Evolutionary conservation across 23 tunicate species (phyloP), one percentile per base, ranked within the genome.

Genomic region (Halocynthia aurantium): DNA sequence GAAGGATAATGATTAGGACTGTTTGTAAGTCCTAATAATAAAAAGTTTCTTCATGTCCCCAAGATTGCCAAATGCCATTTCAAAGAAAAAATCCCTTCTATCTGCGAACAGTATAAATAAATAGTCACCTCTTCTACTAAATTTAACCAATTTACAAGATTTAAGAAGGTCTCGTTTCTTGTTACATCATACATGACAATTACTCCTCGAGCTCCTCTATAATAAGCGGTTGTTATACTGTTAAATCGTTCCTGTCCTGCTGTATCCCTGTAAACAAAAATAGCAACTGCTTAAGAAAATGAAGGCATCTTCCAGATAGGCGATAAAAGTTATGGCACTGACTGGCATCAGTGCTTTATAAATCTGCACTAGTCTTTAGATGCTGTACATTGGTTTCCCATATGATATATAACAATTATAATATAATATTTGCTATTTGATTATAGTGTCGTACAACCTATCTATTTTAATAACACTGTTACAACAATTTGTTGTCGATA

Each of bases 221-320:
- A 93, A 60, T 93, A 93, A 17, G 98, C 98, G 22, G 98, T 93
- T 55, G 98, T 93, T 52, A 93, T 93, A 69, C 92, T 83, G 88
- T 93, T 87, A 60, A 93, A 93, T 81, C 91, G 67, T 75, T 93
- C 98, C 66, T 93, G 98, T n/a, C 98, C 98, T 0, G 98, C 98
- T 12, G 98, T 93, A 75, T 93, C 98, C 98, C 96, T 89, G 77
- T 31, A 74, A 44, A 40, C 13, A 74, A 13, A 22, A 22, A 15
- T 67, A 70, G 75, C n/a, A 18, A 70, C 5, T 65, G 70, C 4
- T 31, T 31, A 31, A 4, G 44, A 31, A 31, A 31, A 4, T 31
- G 4, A 31, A 31, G 44, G 44, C 4, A 4, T 31, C 44, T 4
- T 31, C 44, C 44, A 31, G 44, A 4, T 31, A 31, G 44, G 44